Evolutionary conservation across 2,797 vertebrate species (phyloP).

Genomic region (Sebastes matsubarae): DNA sequence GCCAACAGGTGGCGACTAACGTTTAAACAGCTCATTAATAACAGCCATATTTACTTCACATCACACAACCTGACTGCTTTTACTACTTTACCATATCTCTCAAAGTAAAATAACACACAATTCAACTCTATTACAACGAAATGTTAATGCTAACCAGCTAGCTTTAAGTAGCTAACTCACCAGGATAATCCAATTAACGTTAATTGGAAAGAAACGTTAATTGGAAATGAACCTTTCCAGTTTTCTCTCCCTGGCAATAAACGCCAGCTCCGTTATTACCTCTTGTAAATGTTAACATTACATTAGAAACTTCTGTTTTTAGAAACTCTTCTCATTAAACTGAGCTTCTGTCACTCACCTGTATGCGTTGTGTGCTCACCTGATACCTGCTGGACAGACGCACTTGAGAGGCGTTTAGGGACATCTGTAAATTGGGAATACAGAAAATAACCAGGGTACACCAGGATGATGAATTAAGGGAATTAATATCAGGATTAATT

Average conservation of each 20-base stretch:
- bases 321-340: neutral
- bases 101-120: neutral
- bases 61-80: neutral
- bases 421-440: neutral
- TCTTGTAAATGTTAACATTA: neutral
- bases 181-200: neutral
- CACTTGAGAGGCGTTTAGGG: neutral
- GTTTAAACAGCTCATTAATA: neutral
- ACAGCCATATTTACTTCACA: neutral
- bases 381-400: neutral
- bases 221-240: too few species aligned
- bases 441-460: neutral
- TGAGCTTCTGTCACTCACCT: neutral
- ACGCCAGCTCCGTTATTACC: neutral
- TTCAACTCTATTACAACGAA: too few species aligned
- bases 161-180: neutral
- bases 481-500: rapidly evolving
- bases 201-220: neutral
- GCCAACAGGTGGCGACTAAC: too few species aligned
- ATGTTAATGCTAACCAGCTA: neutral
- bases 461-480: too few species aligned
- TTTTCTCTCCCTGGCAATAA: too few species aligned
- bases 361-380: neutral
- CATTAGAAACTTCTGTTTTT: neutral
- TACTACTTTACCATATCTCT: neutral